Percentiles rank a stretch among this genome's conserved stretches.
Conservation (phyloP, 2,113 vertebrate genomes). For the Elachura formosa region DNA sequence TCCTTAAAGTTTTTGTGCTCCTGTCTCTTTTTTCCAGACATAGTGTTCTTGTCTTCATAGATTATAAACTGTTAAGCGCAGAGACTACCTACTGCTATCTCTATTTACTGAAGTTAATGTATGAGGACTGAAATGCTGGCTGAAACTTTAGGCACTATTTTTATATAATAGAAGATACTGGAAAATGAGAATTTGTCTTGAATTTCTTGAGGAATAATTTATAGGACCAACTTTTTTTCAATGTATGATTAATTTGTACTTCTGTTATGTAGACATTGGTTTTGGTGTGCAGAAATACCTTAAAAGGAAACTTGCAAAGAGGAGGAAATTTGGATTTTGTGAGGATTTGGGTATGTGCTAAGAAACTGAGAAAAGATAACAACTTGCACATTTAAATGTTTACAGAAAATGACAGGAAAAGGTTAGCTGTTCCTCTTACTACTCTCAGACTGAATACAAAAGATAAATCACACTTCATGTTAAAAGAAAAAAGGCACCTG, state of each 20-base stretch:
- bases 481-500: neutral
- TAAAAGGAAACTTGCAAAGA: neutral
- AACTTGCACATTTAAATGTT: neutral
- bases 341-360: neutral
- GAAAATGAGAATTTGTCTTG: neutral
- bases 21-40: neutral
- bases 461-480: neutral
- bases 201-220: neutral
- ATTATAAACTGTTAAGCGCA: neutral
- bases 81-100: neutral
- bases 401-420: neutral
- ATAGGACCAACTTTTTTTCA: neutral
- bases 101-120: neutral
- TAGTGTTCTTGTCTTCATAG: neutral
- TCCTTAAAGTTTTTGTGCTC: neutral
- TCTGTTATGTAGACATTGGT: neutral
- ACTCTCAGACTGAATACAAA: neutral
- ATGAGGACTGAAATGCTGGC: neutral
- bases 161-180: neutral
- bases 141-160: neutral
- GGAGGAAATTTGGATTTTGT: neutral
- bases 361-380: neutral
- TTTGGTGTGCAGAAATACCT: neutral
- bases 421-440: neutral
- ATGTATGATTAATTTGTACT: neutral